Evolutionary conservation across 1,140 invertebrate species (phyloP).

Genomic region (Orussus abietinus): DNA sequence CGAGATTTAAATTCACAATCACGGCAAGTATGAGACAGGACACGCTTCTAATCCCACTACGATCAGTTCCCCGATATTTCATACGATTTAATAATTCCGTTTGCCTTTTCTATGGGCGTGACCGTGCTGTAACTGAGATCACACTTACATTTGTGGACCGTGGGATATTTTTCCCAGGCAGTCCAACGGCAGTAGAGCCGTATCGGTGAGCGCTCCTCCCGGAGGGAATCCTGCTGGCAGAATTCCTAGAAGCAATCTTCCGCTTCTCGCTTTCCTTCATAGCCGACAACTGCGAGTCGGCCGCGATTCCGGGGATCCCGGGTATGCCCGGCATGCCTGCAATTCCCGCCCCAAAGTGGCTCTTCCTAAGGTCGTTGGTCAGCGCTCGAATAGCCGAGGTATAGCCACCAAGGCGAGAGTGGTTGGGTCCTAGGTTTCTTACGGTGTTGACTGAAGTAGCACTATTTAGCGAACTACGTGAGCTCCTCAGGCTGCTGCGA

Average conservation of each 20-base stretch:
- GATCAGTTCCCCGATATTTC: too few relatives aligned
- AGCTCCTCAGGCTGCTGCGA: slow-evolving; percentile 72
- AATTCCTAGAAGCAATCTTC: slow-evolving; percentile 20
- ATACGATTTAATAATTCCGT: too few relatives aligned
- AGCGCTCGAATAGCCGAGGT: slow-evolving; percentile 45
- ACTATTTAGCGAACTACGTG: slow-evolving; percentile 77
- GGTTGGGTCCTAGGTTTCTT: slow-evolving; percentile 57
- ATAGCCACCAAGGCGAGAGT: slow-evolving; percentile 38
- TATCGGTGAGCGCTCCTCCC: slow-evolving; percentile 70
- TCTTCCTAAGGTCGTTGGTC: slow-evolving; percentile 44
- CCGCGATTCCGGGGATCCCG: too few relatives aligned
- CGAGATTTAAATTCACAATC: too few relatives aligned
- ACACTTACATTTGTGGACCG: slow-evolving; percentile 38
- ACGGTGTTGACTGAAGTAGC: slow-evolving; percentile 77
- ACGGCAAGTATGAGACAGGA: too few relatives aligned
- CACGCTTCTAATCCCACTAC: too few relatives aligned
- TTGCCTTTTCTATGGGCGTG: too few relatives aligned
- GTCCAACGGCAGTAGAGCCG: too few relatives aligned
- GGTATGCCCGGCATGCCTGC: too few relatives aligned
- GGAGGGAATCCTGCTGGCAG: slow-evolving; percentile 57
- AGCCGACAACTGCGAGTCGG: slow-evolving; percentile 18
- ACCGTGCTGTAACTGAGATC: too few relatives aligned
- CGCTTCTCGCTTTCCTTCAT: slow-evolving; percentile 45
- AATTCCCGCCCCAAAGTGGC: too few relatives aligned
- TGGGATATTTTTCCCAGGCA: slow-evolving; percentile 36